Evolutionary conservation across 2,113 vertebrate species (phyloP), one percentile per base, ranked within the genome.

Genomic region (Cyanoderma ruficeps): DNA sequence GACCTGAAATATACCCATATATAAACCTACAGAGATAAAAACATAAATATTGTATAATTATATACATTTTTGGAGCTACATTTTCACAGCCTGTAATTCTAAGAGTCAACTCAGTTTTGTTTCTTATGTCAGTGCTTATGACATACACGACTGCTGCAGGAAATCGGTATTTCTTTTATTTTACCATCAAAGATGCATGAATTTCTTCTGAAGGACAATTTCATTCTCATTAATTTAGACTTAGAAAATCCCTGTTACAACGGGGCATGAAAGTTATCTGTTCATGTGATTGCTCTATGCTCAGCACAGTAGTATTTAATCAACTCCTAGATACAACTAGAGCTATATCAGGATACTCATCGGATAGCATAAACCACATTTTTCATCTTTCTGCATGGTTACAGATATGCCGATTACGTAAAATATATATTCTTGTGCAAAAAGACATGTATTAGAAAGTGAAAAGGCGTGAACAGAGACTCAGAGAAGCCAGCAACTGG

Each of bases 331-430:
- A 22, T 52, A 90, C 10, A 67, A 33, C 18, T 12, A 63, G 7
- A 74, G 44, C 47, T 84, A 5, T 75, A 81, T 39, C 80, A 75
- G 31, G 65, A 88, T 74, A 46, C n/a, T 59, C 42, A 80, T 61
- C 14, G 69, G 92, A 77, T 19, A 78, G 52, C 39, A 78, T n/a
- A 86, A 95, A 88, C 5, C 30, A 68, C 19, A 33, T 75, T 92
- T 91, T 90, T 83, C 28, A n/a, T 83, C 47, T 69, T 71, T 27
- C 17, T 27, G 25, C 68, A 56, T 8, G 28, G 93, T 56, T 93
- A 93, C 56, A 78, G 75, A 83, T 76, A 72, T 41, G 44, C 37
- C 68, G 81, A 75, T 96, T 88, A 83, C 71, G 83, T 90, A 93
- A 95, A 90, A 90, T 47, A 94, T 11, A 74, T 46, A 83, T 74